These are phyloP conservation scores for Galendromus occidentalis DNA, from an alignment of 1,140 invertebrate genomes.

Conservation along the genomic window DNA sequence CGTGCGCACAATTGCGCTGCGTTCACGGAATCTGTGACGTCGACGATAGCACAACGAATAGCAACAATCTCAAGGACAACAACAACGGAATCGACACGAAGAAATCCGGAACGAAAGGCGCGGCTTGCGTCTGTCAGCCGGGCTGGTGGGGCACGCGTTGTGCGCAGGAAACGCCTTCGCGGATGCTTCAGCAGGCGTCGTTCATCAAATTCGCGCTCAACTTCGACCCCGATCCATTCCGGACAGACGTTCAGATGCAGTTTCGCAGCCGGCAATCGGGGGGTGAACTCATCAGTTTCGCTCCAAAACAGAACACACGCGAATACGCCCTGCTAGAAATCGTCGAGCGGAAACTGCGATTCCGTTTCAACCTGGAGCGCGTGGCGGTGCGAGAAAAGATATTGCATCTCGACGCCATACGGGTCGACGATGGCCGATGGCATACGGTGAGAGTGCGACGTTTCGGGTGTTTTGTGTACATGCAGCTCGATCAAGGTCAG, in stretches of 20 bases:
- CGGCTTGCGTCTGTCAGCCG: constrained; percentile 11
- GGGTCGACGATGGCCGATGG: constrained; percentile 27
- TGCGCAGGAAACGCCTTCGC: constrained; percentile 22
- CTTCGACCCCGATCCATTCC: constrained; percentile 17
- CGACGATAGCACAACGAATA: background rate
- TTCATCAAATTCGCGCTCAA: constrained; percentile 27
- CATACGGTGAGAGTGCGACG: constrained; percentile 24
- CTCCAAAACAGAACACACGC: constrained; percentile 17
- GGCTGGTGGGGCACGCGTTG: constrained; percentile 12
- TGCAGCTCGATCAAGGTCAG: background rate
- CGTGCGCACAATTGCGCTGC: background rate
- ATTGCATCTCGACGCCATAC: background rate
- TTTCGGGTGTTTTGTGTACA: background rate
- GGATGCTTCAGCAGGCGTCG: constrained; percentile 24
- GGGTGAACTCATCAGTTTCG: constrained; percentile 17
- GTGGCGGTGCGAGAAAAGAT: background rate
- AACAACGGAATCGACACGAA: background rate
- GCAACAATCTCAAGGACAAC: background rate
- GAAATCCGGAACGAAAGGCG: background rate
- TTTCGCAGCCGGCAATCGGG: constrained; percentile 26
- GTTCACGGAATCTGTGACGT: constrained; percentile 7
- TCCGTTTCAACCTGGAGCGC: constrained; percentile 10
- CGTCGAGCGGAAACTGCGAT: constrained; percentile 20
- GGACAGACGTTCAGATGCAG: constrained; percentile 23
- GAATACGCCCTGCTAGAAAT: constrained; percentile 25